Evolutionary conservation across 2,113 vertebrate genomes (phyloP).

Genomic region (Terrapene triunguis): DNA sequence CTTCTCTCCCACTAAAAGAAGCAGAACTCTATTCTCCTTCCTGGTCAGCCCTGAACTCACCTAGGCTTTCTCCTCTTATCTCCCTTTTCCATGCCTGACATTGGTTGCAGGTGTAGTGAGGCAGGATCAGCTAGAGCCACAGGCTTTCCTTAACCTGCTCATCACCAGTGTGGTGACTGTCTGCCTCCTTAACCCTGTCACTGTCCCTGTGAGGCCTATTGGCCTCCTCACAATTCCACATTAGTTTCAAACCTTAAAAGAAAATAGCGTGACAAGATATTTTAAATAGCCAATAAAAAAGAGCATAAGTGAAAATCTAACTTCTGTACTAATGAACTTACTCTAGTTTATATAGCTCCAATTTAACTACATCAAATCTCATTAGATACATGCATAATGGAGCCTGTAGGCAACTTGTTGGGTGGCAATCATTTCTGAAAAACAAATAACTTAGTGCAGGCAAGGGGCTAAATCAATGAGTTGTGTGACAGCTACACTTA

Average conservation of each 20-base stretch:
- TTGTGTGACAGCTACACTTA: neutral
- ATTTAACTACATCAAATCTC: conserved; percentile 14
- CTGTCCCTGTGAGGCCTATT: neutral
- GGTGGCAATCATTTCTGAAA: conserved; percentile 20
- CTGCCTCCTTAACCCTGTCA: neutral
- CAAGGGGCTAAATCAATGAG: conserved; percentile 6
- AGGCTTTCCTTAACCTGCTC: neutral
- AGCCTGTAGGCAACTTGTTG: neutral
- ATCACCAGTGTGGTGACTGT: neutral
- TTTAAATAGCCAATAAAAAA: conserved; percentile 6
- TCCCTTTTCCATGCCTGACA: neutral
- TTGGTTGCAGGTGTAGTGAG: neutral
- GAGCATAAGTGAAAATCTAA: neutral
- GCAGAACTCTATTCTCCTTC: too few species aligned
- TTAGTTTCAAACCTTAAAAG: conserved; percentile 16
- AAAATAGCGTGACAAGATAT: neutral
- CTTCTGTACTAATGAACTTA: conserved; percentile 10
- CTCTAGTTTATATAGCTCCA: neutral
- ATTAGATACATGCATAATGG: neutral
- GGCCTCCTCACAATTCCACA: neutral
- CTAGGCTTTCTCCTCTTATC: too few species aligned
- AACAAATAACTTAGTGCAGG: neutral
- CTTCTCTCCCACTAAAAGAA: too few species aligned
- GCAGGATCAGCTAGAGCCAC: neutral
- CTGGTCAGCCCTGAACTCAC: too few species aligned